Evolutionary conservation across 1,140 invertebrate genomes (phyloP).

Genomic region (Cylas formicarius): DNA sequence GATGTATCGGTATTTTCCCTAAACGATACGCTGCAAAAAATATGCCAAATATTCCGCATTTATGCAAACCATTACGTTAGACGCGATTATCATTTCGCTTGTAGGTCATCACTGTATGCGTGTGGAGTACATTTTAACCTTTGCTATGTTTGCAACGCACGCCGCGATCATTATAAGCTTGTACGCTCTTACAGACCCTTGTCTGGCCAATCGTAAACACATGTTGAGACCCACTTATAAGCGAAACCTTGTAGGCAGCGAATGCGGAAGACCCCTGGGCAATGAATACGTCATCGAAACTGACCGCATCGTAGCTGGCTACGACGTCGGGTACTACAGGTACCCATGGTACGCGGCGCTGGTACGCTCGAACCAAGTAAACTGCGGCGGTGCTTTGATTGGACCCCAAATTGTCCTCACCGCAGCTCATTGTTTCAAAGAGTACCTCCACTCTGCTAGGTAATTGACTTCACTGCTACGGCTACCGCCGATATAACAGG

Average conservation of each 20-base stretch:
- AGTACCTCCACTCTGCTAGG: slow-evolving; percentile 18
- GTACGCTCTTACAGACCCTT: too few relatives aligned
- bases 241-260: slow-evolving; percentile 10
- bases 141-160: too few relatives aligned
- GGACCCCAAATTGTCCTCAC: slow-evolving; percentile 27
- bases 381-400: slow-evolving; percentile 36
- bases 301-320: slow-evolving; percentile 33
- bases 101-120: too few relatives aligned
- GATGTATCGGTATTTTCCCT: too few relatives aligned
- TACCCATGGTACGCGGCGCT: slow-evolving; percentile 39
- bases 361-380: slow-evolving; percentile 20
- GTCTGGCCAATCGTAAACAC: too few relatives aligned
- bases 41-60: too few relatives aligned
- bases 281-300: slow-evolving; percentile 17
- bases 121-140: too few relatives aligned
- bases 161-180: too few relatives aligned
- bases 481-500: background rate
- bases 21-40: too few relatives aligned
- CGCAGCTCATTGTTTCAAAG: slow-evolving; percentile 37
- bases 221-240: too few relatives aligned
- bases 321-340: slow-evolving; percentile 36
- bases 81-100: too few relatives aligned
- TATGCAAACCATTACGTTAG: too few relatives aligned
- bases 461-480: background rate
- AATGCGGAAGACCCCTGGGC: slow-evolving; percentile 23